Evolutionary conservation across 2,113 vertebrate species (phyloP), one percentile per base, ranked within the genome.

Genomic region (Pan paniscus): DNA sequence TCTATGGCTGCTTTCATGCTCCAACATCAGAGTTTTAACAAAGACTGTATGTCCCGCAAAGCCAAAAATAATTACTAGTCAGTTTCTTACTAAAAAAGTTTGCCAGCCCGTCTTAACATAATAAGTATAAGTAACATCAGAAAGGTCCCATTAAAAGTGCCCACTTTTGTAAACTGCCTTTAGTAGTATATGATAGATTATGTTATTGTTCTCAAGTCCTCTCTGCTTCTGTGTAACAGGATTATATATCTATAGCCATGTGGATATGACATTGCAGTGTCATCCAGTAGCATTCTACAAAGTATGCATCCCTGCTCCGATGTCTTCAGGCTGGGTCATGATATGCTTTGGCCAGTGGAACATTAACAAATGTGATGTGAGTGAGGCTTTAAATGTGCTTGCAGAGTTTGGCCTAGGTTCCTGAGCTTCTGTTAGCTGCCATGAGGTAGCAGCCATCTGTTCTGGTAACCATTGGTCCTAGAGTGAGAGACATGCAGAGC

Each of bases 341-440:
- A 22, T 35, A 16, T 38, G 52, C 46, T 96, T 87, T 96, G 40
- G 48, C 52, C 64, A 90, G n/a, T 6, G 18, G 38, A n/a, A 18
- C 64, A 57, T 76, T 61, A 96, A 78, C 59, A 93, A 85, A 90
- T 81, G 35, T 81, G 64, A 88, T n/a, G 12, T 81, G 82, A 89
- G 27, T 6, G n/a, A 90, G 72, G 70, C 57, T 84, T 92, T 93
- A 57, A 84, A 72, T 55, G 50, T 73, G 57, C 72, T 78, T 57
- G 82, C 14, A 52, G 81, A 68, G n/a, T 64, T 52, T 95, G 88
- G 13, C 75, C 48, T 84, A 10, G 14, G 43, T 81, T 94, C 38
- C 70, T 84, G 78, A 90, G 76, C 2, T 12, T 81, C 75, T 88
- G n/a, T 9, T 59, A 38, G 89, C 68, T 92, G 25, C 87, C 67